Evolutionary conservation across 1,140 invertebrate species (phyloP).

Genomic region (Leguminivora glycinivorella): DNA sequence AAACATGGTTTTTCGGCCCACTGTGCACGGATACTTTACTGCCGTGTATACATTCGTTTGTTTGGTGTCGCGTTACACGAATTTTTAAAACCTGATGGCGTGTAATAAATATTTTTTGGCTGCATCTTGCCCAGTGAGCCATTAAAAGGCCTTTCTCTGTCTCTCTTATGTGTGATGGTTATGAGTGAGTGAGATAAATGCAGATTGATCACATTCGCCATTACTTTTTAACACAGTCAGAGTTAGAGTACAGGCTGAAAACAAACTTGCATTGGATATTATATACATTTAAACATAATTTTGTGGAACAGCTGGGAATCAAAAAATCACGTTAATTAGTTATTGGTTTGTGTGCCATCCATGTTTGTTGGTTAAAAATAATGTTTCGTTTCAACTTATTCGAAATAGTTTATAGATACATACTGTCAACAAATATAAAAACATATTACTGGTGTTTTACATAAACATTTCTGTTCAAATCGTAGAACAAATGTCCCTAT

Average conservation of each 20-base stretch:
- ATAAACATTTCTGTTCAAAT: too few relatives aligned
- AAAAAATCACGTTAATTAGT: too few relatives aligned
- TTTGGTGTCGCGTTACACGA: slow-evolving; percentile 69
- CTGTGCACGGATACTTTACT: slow-evolving; percentile 48
- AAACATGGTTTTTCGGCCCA: slow-evolving; percentile 38
- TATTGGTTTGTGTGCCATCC: slow-evolving; percentile 29
- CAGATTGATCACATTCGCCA: slow-evolving; percentile 35
- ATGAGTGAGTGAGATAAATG: slow-evolving; percentile 28
- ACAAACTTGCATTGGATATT: not conserved
- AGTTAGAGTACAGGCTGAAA: slow-evolving; percentile 26
- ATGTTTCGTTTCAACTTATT: too few relatives aligned
- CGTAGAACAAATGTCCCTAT: not conserved
- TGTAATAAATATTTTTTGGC: slow-evolving; percentile 75
- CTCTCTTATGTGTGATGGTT: not conserved
- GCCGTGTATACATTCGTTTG: slow-evolving; percentile 49
- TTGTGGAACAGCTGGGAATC: too few relatives aligned
- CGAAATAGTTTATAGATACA: too few relatives aligned
- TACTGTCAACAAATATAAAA: too few relatives aligned
- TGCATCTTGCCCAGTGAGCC: slow-evolving; percentile 57
- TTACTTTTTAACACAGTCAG: slow-evolving; percentile 52
- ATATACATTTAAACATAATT: too few relatives aligned
- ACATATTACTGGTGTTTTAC: too few relatives aligned
- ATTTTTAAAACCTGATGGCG: slow-evolving; percentile 70
- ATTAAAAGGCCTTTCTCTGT: slow-evolving; percentile 47
- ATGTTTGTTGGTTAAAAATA: slow-evolving; percentile 40